Evolutionary conservation across 2,113 vertebrate genomes (phyloP).

Genomic region (Cheilinus undulatus): DNA sequence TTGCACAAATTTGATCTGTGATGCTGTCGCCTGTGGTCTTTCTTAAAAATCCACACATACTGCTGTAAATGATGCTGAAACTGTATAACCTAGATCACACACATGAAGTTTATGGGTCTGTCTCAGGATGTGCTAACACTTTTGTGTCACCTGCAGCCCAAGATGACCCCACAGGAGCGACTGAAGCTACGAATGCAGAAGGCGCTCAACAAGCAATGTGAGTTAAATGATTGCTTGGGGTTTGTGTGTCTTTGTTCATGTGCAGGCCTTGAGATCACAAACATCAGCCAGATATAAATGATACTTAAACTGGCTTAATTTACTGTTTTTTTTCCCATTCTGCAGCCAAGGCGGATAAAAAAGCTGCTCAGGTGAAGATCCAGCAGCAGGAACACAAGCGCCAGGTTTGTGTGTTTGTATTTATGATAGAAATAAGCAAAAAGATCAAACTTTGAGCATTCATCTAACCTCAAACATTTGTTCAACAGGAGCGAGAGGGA

Average conservation of each 20-base stretch:
- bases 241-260: background rate
- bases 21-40: conserved; percentile 20
- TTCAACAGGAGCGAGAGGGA: conserved; percentile 91
- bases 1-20: conserved; percentile 16
- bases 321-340: background rate
- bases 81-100: conserved; percentile 11
- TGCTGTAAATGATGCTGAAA: conserved; percentile 35
- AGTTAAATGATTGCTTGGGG: conserved; percentile 53
- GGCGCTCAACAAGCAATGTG: conserved; percentile 94
- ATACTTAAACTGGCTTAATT: background rate
- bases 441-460: background rate
- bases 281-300: too few species aligned
- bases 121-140: conserved; percentile 63
- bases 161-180: conserved; percentile 93
- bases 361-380: conserved; percentile 93
- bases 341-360: conserved; percentile 95
- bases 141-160: conserved; percentile 86
- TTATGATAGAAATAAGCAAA: background rate
- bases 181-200: conserved; percentile 94
- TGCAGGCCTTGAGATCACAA: background rate
- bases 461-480: conserved; percentile 6
- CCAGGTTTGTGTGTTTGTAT: conserved; percentile 81
- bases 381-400: conserved; percentile 92
- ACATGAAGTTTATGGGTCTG: background rate
- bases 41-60: conserved; percentile 35